These are phyloP conservation scores for Listronotus bonariensis DNA, from an alignment of 1,140 invertebrate species.

Conservation along the genomic window DNA sequence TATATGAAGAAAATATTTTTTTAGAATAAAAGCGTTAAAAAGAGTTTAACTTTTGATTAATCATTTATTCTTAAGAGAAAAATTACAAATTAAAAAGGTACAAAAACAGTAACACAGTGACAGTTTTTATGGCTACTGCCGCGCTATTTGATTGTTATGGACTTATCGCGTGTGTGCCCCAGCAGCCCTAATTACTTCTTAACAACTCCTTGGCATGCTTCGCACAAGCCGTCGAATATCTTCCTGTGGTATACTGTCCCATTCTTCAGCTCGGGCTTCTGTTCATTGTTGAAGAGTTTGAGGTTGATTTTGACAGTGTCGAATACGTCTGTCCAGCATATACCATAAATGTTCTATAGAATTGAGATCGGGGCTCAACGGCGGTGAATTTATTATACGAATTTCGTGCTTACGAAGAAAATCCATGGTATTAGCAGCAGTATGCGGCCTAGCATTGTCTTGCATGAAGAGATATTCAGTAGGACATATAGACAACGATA, in stretches of 20 bases:
- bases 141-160: too few species aligned
- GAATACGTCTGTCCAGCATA: not conserved
- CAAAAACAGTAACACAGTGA: too few species aligned
- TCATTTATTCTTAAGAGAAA: too few species aligned
- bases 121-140: too few species aligned
- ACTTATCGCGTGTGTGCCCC: too few species aligned
- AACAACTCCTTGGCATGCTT: too few species aligned
- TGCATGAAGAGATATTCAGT: not conserved
- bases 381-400: not conserved
- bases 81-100: too few species aligned
- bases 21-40: too few species aligned
- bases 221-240: too few species aligned
- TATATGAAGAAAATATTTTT: too few species aligned
- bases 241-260: not conserved
- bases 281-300: conserved; percentile 6
- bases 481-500: not conserved
- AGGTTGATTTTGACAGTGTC: not conserved
- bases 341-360: not conserved
- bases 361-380: conserved; percentile 4
- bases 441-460: not conserved
- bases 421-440: conserved; percentile 6
- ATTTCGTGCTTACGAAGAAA: conserved; percentile 4
- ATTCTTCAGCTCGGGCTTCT: not conserved
- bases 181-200: too few species aligned
- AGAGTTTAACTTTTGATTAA: too few species aligned